Evolutionary conservation across 2,888 invertebrate species (phyloP).

Genomic region (Melitaea athalia): DNA sequence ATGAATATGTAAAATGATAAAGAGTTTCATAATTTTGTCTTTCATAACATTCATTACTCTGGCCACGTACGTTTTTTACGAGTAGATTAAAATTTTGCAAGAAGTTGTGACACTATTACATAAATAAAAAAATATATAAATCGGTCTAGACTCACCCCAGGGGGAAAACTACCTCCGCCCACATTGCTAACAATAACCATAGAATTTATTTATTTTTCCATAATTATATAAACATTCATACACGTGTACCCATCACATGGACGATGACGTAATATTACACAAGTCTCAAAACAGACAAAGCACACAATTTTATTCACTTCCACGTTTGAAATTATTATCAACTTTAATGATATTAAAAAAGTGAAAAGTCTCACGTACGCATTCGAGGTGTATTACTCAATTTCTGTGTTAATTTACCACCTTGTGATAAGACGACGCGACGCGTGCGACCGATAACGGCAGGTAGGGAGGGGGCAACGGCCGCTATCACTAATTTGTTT

Average conservation of each 20-base stretch:
- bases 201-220: constrained; percentile 17
- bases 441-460: constrained; percentile 48
- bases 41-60: neutral
- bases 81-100: constrained; percentile 4
- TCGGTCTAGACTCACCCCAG: constrained; percentile 28
- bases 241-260: constrained; percentile 7
- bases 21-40: neutral
- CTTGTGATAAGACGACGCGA: constrained; percentile 44
- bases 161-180: constrained; percentile 28
- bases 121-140: constrained; percentile 10
- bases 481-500: constrained; percentile 37
- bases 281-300: neutral
- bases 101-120: constrained; percentile 12
- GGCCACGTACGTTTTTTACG: neutral
- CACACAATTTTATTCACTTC: constrained; percentile 13
- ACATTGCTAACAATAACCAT: constrained; percentile 27
- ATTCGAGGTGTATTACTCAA: constrained; percentile 35
- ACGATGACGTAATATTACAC: constrained; percentile 24
- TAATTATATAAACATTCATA: neutral
- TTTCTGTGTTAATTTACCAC: constrained; percentile 41
- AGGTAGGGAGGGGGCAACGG: constrained; percentile 44
- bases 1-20: no score
- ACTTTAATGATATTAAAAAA: constrained; percentile 26
- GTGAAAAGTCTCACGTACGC: constrained; percentile 32
- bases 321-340: constrained; percentile 30